Evolutionary conservation across 2,888 invertebrate species (phyloP).

Genomic region (Ophraella communa): DNA sequence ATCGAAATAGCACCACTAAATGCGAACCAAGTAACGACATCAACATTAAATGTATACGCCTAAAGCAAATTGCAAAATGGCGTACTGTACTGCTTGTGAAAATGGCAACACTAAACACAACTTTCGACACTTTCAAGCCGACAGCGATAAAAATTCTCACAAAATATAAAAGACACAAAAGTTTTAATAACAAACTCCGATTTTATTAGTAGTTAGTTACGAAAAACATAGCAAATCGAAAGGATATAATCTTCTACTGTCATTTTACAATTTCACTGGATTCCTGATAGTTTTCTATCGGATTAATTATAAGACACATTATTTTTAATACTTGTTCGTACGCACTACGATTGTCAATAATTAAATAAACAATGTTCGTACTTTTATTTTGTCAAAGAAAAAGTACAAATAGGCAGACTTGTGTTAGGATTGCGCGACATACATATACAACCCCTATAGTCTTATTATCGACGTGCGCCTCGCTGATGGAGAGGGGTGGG

Average conservation of each 20-base stretch:
- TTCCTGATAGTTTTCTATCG: slow-evolving; percentile 2
- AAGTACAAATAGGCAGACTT: slow-evolving; percentile 46
- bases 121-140: slow-evolving; percentile 14
- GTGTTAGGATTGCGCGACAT: slow-evolving; percentile 50
- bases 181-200: neutral
- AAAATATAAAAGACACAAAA: neutral
- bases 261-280: slow-evolving; percentile 25
- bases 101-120: slow-evolving; percentile 34
- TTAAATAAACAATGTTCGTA: slow-evolving; percentile 29
- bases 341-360: slow-evolving; percentile 18
- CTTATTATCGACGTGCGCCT: slow-evolving; percentile 53
- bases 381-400: slow-evolving; percentile 32
- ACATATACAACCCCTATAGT: slow-evolving; percentile 49
- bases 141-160: neutral
- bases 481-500: slow-evolving; percentile 44
- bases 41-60: slow-evolving; percentile 53
- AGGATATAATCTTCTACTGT: slow-evolving; percentile 18
- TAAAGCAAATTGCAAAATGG: slow-evolving; percentile 54
- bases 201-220: neutral
- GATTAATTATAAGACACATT: slow-evolving; percentile 7
- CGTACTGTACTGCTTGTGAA: slow-evolving; percentile 43
- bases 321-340: neutral
- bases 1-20: slow-evolving; percentile 15
- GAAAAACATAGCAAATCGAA: neutral
- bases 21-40: slow-evolving; percentile 31